These are phyloP conservation scores for Corydoras sp. DNA, from an alignment of 2,113 vertebrate genomes.

Conservation along the genomic window DNA sequence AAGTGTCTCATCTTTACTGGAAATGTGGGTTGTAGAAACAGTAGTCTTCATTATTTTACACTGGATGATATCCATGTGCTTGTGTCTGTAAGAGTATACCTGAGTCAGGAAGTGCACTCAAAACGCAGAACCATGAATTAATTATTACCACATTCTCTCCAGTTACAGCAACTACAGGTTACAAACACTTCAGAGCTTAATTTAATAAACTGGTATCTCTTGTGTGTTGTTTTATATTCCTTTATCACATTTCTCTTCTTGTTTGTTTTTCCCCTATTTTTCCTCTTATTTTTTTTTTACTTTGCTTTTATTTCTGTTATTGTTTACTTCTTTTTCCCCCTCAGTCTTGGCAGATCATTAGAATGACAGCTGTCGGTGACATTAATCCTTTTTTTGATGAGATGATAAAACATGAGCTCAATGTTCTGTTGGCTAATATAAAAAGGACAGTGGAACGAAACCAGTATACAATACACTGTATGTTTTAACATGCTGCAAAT, in stretches of 20 bases:
- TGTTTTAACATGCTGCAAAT: no score
- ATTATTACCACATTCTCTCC: conserved; percentile 31
- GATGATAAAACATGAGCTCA: conserved; percentile 12
- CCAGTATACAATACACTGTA: no score
- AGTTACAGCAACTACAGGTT: conserved; percentile 31
- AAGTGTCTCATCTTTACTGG: no score
- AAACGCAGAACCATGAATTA: conserved; percentile 38
- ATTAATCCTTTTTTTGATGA: conserved; percentile 7
- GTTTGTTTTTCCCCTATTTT: background rate
- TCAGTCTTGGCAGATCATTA: background rate
- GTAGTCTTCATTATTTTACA: no score
- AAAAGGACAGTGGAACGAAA: background rate
- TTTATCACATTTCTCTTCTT: background rate
- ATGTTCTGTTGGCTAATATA: background rate
- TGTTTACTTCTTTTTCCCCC: background rate
- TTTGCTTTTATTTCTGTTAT: no score
- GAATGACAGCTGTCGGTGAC: conserved; percentile 20
- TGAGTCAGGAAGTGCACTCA: conserved; percentile 34
- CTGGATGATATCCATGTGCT: background rate
- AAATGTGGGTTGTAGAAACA: background rate
- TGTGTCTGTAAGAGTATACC: conserved; percentile 37
- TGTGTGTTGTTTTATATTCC: background rate
- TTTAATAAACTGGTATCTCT: background rate
- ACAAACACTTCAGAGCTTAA: conserved; percentile 6
- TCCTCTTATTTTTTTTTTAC: background rate